These are phyloP conservation scores for Rutilus rutilus DNA, from an alignment of 2,113 vertebrate species.

Conservation along the genomic window DNA sequence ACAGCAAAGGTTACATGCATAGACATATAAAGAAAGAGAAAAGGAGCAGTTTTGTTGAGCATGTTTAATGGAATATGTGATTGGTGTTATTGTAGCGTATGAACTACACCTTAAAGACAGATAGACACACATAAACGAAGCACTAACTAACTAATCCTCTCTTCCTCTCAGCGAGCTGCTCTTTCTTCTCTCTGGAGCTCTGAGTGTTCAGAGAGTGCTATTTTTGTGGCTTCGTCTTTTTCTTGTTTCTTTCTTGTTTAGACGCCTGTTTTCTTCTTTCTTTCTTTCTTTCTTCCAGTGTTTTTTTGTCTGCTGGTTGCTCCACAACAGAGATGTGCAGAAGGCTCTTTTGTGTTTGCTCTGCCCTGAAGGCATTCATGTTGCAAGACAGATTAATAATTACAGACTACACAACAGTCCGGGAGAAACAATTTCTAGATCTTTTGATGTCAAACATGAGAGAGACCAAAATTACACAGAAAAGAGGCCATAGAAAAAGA, in stretches of 20 bases:
- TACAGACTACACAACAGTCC: slow-evolving; percentile 77
- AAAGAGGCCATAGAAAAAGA: slow-evolving; percentile 61
- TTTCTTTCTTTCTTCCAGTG: slow-evolving; percentile 3
- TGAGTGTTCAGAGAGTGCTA: slow-evolving; percentile 29
- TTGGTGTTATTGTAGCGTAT: background rate
- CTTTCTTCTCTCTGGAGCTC: slow-evolving; percentile 19
- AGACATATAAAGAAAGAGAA: background rate
- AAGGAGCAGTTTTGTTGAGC: background rate
- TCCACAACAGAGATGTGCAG: slow-evolving; percentile 61
- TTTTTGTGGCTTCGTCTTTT: slow-evolving; percentile 49
- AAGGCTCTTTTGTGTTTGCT: slow-evolving; percentile 73
- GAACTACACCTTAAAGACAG: background rate
- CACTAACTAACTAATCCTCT: slow-evolving; percentile 10
- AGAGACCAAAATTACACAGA: slow-evolving; percentile 84
- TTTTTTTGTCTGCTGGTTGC: slow-evolving; percentile 29
- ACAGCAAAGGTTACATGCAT: background rate
- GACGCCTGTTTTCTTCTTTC: slow-evolving; percentile 42
- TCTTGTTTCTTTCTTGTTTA: slow-evolving; percentile 43
- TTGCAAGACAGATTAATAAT: slow-evolving; percentile 80
- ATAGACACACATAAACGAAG: background rate
- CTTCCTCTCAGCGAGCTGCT: slow-evolving; percentile 14
- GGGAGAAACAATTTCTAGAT: slow-evolving; percentile 70
- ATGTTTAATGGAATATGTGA: background rate
- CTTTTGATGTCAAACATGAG: slow-evolving; percentile 82
- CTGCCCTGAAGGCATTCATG: slow-evolving; percentile 72